Percentiles rank a stretch among this genome's conserved stretches.
These are phyloP conservation scores for Dolomedes plantarius DNA, from an alignment of 2,888 invertebrate species.

Conservation along the genomic window DNA sequence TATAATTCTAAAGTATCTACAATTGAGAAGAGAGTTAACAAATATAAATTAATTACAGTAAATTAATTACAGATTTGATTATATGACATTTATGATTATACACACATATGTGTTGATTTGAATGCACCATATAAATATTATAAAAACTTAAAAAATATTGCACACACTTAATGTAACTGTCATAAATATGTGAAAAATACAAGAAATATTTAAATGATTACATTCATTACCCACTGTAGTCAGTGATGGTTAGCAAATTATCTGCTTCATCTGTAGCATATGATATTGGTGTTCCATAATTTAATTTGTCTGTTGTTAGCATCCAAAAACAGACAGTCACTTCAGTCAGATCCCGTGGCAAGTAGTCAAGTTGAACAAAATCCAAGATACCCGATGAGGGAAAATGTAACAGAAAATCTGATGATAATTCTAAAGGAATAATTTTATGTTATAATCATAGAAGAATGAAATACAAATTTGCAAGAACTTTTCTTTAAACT, in stretches of 20 bases:
- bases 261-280: conserved; percentile 81
- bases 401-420: conserved; percentile 81
- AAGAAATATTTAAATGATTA: too few relatives aligned
- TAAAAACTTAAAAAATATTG: too few relatives aligned
- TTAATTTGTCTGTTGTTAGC: conserved; percentile 81
- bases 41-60: too few relatives aligned
- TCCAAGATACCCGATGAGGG: conserved; percentile 80
- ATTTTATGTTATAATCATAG: neutral
- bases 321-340: conserved; percentile 83
- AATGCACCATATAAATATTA: too few relatives aligned
- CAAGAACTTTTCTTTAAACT: neutral
- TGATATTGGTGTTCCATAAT: conserved; percentile 84
- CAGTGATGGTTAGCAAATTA: conserved; percentile 83
- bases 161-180: too few relatives aligned
- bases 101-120: too few relatives aligned
- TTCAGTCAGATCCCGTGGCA: conserved; percentile 78
- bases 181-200: too few relatives aligned
- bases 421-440: conserved; percentile 73
- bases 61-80: too few relatives aligned
- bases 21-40: too few relatives aligned
- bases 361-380: conserved; percentile 80
- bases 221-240: conserved; percentile 82
- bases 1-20: too few relatives aligned
- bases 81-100: too few relatives aligned
- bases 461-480: neutral